Percentiles rank a stretch among this genome's conserved stretches.
Conservation (phyloP, 2,113 vertebrate genomes). For the Aegithalos caudatus region DNA sequence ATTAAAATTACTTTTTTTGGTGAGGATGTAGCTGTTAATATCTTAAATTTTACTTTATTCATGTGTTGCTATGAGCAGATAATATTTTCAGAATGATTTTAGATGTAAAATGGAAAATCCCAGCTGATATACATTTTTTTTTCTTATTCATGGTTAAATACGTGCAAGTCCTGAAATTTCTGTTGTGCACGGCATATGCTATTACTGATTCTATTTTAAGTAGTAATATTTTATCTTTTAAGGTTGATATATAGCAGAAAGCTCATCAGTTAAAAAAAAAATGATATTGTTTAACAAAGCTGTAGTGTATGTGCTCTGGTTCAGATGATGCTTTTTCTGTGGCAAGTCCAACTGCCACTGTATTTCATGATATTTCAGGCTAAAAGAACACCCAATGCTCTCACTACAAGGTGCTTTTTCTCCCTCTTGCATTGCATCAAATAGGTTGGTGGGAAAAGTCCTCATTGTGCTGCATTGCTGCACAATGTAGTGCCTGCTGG, state of each 20-base stretch:
- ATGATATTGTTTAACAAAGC: background rate
- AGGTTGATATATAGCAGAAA: background rate
- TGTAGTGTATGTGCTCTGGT: background rate
- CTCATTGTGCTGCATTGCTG: accelerated
- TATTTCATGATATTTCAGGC: background rate
- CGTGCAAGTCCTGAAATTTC: background rate
- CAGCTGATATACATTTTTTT: background rate
- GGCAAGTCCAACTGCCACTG: background rate
- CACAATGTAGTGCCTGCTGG: background rate
- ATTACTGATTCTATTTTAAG: background rate
- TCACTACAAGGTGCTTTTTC: background rate
- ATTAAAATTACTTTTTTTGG: background rate
- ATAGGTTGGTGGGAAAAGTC: background rate
- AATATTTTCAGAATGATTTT: background rate
- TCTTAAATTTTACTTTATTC: background rate
- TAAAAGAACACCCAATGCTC: accelerated
- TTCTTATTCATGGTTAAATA: background rate
- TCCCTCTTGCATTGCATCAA: background rate
- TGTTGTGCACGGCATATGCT: background rate
- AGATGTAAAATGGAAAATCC: background rate
- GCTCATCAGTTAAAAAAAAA: background rate
- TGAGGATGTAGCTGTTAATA: background rate
- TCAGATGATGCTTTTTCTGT: background rate
- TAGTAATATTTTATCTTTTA: background rate
- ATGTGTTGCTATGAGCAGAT: background rate